A percentile compares a stretch with the other conserved stretches of the same genome.
Conservation (phyloP, 2,888 invertebrate species). For the Xestobium rufovillosum region DNA sequence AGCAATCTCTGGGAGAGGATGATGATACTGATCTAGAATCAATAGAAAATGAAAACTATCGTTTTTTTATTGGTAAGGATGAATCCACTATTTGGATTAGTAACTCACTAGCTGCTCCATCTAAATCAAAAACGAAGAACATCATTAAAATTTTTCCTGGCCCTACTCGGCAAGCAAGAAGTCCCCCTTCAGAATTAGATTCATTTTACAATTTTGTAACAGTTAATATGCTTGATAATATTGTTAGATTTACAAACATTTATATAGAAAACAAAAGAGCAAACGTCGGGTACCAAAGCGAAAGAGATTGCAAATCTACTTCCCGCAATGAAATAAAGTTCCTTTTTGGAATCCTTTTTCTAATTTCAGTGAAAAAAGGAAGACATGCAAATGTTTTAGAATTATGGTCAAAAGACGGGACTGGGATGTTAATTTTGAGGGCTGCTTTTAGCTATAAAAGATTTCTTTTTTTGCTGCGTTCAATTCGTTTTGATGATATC, state of each 20-base stretch:
- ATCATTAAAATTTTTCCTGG: conserved; percentile 1
- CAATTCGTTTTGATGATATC: conserved; percentile 16
- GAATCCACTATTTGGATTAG: background rate
- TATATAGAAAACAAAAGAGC: conserved; percentile 7
- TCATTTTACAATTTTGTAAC: conserved; percentile 14
- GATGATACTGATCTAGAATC: background rate
- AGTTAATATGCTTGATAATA: conserved; percentile 16
- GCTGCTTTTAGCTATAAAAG: conserved; percentile 16
- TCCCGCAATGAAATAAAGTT: conserved; percentile 14
- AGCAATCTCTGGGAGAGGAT: background rate
- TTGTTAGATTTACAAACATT: conserved; percentile 16
- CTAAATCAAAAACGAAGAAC: conserved; percentile 1
- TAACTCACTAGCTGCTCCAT: background rate
- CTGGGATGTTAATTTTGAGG: conserved; percentile 12
- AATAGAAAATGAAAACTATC: no score
- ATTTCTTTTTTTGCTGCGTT: conserved; percentile 15
- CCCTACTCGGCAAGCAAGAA: conserved; percentile 1
- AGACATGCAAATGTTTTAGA: conserved; percentile 13
- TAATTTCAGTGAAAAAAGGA: conserved; percentile 8
- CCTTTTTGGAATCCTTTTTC: conserved; percentile 15
- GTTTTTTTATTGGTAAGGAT: conserved; percentile 2
- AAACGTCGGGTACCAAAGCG: conserved; percentile 8
- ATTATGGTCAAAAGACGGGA: conserved; percentile 14
- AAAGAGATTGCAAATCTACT: conserved; percentile 13
- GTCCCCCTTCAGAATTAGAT: conserved; percentile 10